Evolutionary conservation across 2,113 vertebrate genomes (phyloP).

Genomic region (Podilymbus podiceps): DNA sequence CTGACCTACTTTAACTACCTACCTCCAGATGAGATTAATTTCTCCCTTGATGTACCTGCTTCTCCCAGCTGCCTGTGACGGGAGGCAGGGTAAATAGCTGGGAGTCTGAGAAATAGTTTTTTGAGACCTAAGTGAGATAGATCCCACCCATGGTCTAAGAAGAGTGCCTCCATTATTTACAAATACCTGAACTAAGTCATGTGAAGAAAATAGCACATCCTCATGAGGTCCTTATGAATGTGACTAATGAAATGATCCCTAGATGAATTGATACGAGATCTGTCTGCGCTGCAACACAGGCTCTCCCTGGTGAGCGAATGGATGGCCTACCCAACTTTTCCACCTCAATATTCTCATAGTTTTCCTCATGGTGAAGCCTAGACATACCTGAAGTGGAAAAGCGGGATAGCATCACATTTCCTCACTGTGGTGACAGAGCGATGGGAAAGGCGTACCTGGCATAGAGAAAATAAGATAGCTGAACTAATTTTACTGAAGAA

Average conservation of each 20-base stretch:
- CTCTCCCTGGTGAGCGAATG: background rate
- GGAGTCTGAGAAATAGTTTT: background rate
- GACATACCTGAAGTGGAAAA: background rate
- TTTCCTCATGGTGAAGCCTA: background rate
- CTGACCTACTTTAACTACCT: conserved; percentile 31
- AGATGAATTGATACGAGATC: background rate
- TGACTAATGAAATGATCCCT: background rate
- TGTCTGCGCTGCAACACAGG: background rate
- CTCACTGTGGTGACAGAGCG: background rate
- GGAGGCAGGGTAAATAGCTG: background rate
- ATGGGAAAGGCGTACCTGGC: background rate
- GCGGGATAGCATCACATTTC: background rate
- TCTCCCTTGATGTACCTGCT: background rate
- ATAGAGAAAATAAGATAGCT: background rate
- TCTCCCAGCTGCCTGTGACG: background rate
- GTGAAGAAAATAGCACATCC: background rate
- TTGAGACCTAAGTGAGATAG: background rate
- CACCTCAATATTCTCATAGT: background rate
- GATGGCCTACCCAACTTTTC: background rate
- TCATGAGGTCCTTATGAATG: background rate
- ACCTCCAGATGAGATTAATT: background rate
- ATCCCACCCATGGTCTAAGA: background rate
- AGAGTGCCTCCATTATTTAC: background rate
- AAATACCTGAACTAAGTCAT: background rate
- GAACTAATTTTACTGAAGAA: background rate